phyloP scores from a whole-genome alignment of 2,113 vertebrate genomes.

The Pangasianodon hypophthalmus region DNA sequence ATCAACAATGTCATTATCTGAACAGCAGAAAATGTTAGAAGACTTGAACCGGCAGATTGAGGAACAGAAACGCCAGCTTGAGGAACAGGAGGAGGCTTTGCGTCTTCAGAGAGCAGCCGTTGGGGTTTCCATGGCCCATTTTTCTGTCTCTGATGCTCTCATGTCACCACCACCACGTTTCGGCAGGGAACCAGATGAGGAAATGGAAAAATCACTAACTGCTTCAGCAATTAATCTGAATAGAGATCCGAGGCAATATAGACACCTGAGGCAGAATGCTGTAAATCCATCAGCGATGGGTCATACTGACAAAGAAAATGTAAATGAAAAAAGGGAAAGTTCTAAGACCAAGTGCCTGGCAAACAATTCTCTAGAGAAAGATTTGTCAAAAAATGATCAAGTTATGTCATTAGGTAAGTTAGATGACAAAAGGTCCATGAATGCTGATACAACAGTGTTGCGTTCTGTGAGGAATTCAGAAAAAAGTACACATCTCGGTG shows the following conservation, averaged over 20 bases:
- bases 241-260: conserved; percentile 71
- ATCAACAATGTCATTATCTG: conserved; percentile 78
- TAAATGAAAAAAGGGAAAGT: not conserved
- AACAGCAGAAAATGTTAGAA: conserved; percentile 93
- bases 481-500: not conserved
- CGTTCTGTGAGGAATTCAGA: not conserved
- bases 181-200: conserved; percentile 64
- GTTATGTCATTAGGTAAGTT: not conserved
- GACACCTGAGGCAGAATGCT: conserved; percentile 74
- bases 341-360: not conserved
- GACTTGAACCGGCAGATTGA: conserved; percentile 95
- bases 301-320: not conserved
- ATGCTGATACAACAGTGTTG: not conserved
- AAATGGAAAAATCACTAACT: conserved; percentile 35
- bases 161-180: conserved; percentile 84
- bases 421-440: not conserved
- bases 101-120: conserved; percentile 91
- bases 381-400: not conserved
- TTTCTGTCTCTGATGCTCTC: conserved; percentile 90
- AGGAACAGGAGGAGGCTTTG: conserved; percentile 91
- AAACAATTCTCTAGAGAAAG: not conserved
- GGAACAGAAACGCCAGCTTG: conserved; percentile 90
- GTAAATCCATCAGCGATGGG: conserved; percentile 56
- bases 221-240: conserved; percentile 57
- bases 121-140: conserved; percentile 93